These are phyloP conservation scores for Leptopilina clavipes DNA, from an alignment of 1,140 invertebrate species.

Conservation along the genomic window DNA sequence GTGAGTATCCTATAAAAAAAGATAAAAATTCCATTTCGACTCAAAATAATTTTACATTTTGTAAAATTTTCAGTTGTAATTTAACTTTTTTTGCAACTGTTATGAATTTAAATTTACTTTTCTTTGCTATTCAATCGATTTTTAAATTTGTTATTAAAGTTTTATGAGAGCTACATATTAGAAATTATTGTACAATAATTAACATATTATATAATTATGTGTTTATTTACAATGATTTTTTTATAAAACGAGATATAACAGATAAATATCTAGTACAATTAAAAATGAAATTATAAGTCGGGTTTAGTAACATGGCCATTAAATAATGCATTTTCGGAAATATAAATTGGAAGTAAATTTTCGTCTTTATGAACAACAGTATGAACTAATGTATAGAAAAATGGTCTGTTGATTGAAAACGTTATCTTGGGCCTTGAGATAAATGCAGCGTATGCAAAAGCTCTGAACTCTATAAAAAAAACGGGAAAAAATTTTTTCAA, in stretches of 20 bases:
- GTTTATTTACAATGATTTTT: slow-evolving; percentile 25
- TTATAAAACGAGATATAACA: neutral
- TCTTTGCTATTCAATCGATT: too few species aligned
- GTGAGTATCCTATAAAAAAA: slow-evolving; percentile 17
- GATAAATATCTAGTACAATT: neutral
- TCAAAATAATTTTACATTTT: neutral
- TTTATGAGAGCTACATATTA: too few species aligned
- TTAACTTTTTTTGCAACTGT: neutral
- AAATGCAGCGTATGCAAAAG: neutral
- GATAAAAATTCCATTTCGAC: neutral
- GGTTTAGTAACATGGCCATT: slow-evolving; percentile 17
- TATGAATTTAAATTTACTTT: too few species aligned
- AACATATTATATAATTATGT: too few species aligned
- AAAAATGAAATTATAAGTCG: neutral
- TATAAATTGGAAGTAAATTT: slow-evolving; percentile 9
- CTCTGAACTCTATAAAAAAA: slow-evolving; percentile 7
- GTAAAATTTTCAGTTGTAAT: too few species aligned
- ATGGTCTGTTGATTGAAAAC: slow-evolving; percentile 33
- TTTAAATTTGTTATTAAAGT: too few species aligned
- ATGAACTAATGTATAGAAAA: slow-evolving; percentile 19
- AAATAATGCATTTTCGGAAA: neutral
- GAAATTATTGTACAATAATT: too few species aligned
- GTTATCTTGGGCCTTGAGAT: slow-evolving; percentile 13
- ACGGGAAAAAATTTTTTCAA: neutral
- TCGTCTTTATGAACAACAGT: slow-evolving; percentile 1